phyloP scores from a whole-genome alignment of 2,113 vertebrate species.

The Leuciscus idus region DNA sequence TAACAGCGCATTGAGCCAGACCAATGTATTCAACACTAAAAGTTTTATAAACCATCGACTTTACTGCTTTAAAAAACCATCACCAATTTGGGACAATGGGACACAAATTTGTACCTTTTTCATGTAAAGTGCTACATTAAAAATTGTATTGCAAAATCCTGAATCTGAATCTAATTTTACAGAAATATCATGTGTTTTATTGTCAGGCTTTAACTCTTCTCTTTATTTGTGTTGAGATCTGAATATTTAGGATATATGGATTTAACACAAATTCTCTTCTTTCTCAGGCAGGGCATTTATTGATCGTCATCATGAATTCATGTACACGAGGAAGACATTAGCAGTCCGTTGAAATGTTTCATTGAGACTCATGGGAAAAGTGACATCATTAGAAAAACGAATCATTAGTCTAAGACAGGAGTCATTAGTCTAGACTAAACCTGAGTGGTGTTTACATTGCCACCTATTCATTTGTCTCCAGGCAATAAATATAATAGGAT shows the following conservation, averaged over 20 bases:
- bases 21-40: background rate
- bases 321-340: background rate
- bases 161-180: background rate
- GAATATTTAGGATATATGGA: background rate
- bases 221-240: background rate
- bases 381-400: background rate
- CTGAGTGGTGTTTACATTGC: constrained; percentile 36
- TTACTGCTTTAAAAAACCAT: too few relatives aligned
- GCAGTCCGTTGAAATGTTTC: constrained; percentile 2
- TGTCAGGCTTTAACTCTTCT: background rate
- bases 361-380: background rate
- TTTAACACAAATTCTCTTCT: background rate
- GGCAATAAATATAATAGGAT: constrained; percentile 1
- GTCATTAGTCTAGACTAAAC: constrained; percentile 20
- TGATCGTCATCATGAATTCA: background rate
- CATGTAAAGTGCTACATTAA: background rate
- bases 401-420: background rate
- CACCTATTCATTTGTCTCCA: constrained; percentile 6
- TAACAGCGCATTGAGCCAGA: background rate
- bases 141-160: background rate
- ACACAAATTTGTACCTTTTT: background rate
- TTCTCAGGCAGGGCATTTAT: background rate
- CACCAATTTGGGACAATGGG: background rate
- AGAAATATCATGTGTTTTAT: background rate
- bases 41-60: too few relatives aligned